Percentiles rank a stretch among this genome's conserved stretches.
Evolutionary conservation across 2,113 vertebrate genomes (phyloP).

Genomic region (Labeo rohita): DNA sequence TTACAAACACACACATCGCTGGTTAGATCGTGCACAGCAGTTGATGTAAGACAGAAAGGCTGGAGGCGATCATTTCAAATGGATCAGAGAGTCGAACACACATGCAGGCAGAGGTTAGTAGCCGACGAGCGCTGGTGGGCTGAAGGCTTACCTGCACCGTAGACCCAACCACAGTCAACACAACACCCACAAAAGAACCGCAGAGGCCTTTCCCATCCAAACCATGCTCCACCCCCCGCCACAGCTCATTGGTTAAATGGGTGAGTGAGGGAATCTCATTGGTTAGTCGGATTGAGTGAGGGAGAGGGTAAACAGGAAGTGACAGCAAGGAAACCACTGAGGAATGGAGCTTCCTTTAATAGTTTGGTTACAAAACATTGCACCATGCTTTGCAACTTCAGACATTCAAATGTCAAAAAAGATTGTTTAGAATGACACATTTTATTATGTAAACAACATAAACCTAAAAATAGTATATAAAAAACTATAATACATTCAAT

Average conservation of each 20-base stretch:
- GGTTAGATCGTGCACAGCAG: conserved; percentile 21
- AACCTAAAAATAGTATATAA: not conserved
- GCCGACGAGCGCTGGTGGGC: conserved; percentile 22
- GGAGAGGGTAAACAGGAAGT: conserved; percentile 55
- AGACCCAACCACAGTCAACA: conserved; percentile 53
- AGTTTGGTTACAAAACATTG: not conserved
- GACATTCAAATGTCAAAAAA: not conserved
- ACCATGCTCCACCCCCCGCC: conserved; percentile 36
- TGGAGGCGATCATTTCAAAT: not conserved
- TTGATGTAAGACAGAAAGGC: not conserved
- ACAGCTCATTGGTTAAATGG: conserved; percentile 46
- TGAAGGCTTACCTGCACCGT: conserved; percentile 58
- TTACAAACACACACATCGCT: conserved; percentile 27
- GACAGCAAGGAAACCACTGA: conserved; percentile 45
- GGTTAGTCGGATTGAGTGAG: conserved; percentile 47
- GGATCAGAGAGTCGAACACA: conserved; percentile 4
- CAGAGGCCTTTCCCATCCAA: conserved; percentile 42
- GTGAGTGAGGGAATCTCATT: conserved; percentile 45
- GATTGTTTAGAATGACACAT: not conserved
- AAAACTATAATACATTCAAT: conserved; percentile 15
- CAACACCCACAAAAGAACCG: conserved; percentile 51
- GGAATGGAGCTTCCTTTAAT: conserved; percentile 29
- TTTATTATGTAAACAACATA: not conserved
- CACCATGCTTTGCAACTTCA: not conserved
- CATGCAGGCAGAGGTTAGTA: conserved; percentile 33